phyloP scores from a whole-genome alignment of 64 coral and sea anemone species.

The Montipora efflorescens region DNA sequence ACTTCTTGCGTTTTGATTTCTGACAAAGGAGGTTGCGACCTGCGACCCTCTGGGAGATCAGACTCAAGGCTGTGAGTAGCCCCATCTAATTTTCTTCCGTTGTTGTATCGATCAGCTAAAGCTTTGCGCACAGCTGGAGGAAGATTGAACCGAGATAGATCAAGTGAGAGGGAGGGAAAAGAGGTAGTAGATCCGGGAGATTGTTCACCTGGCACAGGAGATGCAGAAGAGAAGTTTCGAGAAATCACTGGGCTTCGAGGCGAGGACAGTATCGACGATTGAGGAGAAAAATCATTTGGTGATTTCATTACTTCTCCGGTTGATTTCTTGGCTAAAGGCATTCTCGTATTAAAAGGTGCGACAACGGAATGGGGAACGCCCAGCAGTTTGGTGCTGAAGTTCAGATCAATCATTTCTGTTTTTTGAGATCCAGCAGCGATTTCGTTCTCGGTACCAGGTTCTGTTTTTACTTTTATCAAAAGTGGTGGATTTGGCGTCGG shows the following conservation, averaged over 20 bases:
- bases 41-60: conserved; percentile 6
- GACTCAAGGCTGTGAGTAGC: neutral
- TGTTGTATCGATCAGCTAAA: conserved; percentile 33
- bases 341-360: neutral
- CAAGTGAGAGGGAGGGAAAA: conserved; percentile 10
- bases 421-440: neutral
- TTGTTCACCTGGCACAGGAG: neutral
- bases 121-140: conserved; percentile 60
- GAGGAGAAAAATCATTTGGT: neutral
- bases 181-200: neutral
- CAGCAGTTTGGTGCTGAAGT: conserved; percentile 59
- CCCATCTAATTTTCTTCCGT: neutral
- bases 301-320: conserved; percentile 11
- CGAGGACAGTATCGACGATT: neutral
- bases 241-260: neutral
- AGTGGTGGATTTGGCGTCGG: neutral
- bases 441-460: neutral
- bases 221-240: neutral
- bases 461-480: neutral
- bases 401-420: conserved; percentile 70
- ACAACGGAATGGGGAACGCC: conserved; percentile 57
- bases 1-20: neutral
- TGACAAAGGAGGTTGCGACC: conserved; percentile 15
- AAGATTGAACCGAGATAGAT: conserved; percentile 59
- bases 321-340: conserved; percentile 18